Base-by-base conservation (phyloP, 1,140 invertebrate genomes). In the Rhysida immarginata region DNA sequence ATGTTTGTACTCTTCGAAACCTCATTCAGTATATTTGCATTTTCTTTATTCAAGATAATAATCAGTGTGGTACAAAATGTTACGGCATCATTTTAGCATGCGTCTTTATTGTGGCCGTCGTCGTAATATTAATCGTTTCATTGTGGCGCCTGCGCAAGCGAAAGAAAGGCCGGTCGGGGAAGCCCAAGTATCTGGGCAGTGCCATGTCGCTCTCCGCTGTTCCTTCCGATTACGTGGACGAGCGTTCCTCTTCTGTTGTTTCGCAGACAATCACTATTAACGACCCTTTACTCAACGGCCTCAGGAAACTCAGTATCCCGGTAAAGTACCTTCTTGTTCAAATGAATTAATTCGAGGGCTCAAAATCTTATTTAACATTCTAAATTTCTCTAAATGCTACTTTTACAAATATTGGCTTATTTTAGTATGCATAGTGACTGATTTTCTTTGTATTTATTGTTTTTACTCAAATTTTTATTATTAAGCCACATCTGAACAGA, bases 211-310 rank as follows among this genome's bases (percentile, higher is more conserved):
- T 70, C 27, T 65, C 66, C 2, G 69, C 64, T 14, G 56, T 68
- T 18, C 68, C 69, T 1, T 70, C 70, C 1, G 68, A 71, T 56
- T 72, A 72, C 53, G 60, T 66, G 8, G 62, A 65, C 8, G 66
- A 62, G 14, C 43, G 57, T 14, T 58, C 56, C 2, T 53, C 55
- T n/a, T 64, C 58, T 29, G 57, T 51, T 0, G 29, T 43, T 8
- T 53, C 44, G 13, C 41, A 57, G 25, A 26, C 1, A 29, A 56
- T 20, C 0, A 20, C 16, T 52, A 54, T 13, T 18, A 55, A 1
- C 51, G 42, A 42, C 45, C 51, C 2, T 21, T 53, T n/a, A 23
- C 27, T n/a, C 54, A 27, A n/a, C 55, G 55, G 1, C 18, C 45
- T 2, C 35, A 49, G 25, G 42, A 62, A 45, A 54, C 46, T 2